Conservation (phyloP, 2,113 vertebrate species). For the Salminus brasiliensis region DNA sequence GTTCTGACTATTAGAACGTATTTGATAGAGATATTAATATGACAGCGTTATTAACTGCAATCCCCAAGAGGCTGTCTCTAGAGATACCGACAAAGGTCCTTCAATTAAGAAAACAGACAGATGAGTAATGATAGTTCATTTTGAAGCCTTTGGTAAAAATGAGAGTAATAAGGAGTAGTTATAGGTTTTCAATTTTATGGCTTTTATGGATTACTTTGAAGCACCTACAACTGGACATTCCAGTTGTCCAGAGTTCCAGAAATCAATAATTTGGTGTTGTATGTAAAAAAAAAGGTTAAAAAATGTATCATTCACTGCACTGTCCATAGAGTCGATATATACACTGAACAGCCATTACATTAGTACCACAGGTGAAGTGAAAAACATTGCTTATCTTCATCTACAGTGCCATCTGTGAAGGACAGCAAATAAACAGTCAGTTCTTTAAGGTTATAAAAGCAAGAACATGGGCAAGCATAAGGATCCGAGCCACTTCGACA, state of each 20-base stretch:
- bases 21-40: constrained; percentile 35
- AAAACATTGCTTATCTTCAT: too few species aligned
- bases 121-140: constrained; percentile 20
- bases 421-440: background rate
- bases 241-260: background rate
- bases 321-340: too few species aligned
- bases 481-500: too few species aligned
- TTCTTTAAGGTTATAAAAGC: too few species aligned
- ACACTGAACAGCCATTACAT: too few species aligned
- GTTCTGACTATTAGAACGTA: constrained; percentile 25
- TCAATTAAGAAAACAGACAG: constrained; percentile 28
- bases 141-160: constrained; percentile 17
- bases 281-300: too few species aligned
- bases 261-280: too few species aligned
- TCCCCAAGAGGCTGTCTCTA: constrained; percentile 14
- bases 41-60: constrained; percentile 36
- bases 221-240: too few species aligned
- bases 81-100: constrained; percentile 30
- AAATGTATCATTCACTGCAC: too few species aligned
- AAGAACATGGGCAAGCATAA: too few species aligned
- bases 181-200: background rate
- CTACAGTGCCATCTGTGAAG: too few species aligned
- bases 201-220: background rate
- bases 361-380: too few species aligned
- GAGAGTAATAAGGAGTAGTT: background rate